These are phyloP conservation scores for Polylopha cassiicola DNA, from an alignment of 2,888 invertebrate genomes.

Conservation along the genomic window DNA sequence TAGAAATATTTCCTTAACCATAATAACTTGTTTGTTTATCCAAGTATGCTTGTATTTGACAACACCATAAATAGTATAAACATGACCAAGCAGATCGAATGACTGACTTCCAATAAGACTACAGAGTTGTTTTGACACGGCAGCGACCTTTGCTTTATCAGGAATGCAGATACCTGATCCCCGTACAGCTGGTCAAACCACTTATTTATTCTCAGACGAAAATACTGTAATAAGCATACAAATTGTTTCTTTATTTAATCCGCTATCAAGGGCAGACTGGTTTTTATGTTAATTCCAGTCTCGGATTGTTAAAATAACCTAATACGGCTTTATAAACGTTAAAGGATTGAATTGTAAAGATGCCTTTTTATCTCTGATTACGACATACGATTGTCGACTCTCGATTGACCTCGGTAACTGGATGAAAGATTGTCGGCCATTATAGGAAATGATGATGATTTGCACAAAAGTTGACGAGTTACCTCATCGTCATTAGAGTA, in stretches of 20 bases:
- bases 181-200: constrained; percentile 35
- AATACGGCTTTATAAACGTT: too few species aligned
- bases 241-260: constrained; percentile 18
- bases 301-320: too few species aligned
- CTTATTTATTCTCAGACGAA: constrained; percentile 20
- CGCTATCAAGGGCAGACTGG: constrained; percentile 7
- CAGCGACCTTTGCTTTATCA: constrained; percentile 48
- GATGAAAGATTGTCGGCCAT: too few species aligned
- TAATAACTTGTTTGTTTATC: constrained; percentile 7
- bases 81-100: constrained; percentile 41
- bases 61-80: background rate
- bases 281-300: too few species aligned
- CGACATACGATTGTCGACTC: too few species aligned
- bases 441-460: too few species aligned
- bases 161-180: constrained; percentile 49
- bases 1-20: constrained; percentile 1
- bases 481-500: constrained; percentile 1
- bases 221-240: constrained; percentile 19
- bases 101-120: constrained; percentile 52
- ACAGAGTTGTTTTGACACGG: constrained; percentile 49
- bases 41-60: constrained; percentile 2
- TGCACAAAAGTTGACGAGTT: background rate
- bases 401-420: too few species aligned
- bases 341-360: too few species aligned
- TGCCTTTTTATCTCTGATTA: too few species aligned